These are phyloP conservation scores for Ennomos fuscantarius DNA, from an alignment of 2,888 invertebrate genomes.

Conservation along the genomic window DNA sequence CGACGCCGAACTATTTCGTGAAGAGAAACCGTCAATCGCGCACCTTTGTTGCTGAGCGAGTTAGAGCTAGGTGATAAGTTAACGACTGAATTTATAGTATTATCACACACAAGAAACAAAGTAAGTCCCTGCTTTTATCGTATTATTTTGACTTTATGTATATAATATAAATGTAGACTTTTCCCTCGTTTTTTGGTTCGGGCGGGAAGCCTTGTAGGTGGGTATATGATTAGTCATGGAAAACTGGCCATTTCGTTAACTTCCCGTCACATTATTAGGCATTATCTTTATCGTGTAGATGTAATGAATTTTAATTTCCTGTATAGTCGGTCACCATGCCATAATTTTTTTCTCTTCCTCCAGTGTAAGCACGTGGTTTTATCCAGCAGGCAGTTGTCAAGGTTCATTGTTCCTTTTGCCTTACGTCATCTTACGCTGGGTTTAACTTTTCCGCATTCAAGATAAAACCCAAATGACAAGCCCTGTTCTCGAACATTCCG, in stretches of 20 bases:
- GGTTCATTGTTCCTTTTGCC: constrained; percentile 5
- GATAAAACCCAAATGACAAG: not conserved
- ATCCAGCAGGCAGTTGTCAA: constrained; percentile 20
- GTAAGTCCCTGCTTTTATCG: constrained; percentile 57
- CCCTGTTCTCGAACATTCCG: no score
- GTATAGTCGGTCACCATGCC: not conserved
- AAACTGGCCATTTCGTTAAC: no score
- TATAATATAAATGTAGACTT: constrained; percentile 1
- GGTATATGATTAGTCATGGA: constrained; percentile 20
- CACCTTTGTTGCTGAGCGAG: constrained; percentile 79
- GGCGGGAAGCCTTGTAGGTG: constrained; percentile 24
- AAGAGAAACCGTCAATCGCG: constrained; percentile 81
- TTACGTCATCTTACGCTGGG: constrained; percentile 1
- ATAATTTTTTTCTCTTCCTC: constrained; percentile 10
- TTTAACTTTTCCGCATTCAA: constrained; percentile 18
- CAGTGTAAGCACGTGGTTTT: constrained; percentile 30
- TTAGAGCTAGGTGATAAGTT: constrained; percentile 63
- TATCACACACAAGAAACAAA: constrained; percentile 57
- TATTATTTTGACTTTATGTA: constrained; percentile 9
- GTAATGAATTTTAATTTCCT: no score
- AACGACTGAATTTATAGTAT: constrained; percentile 60
- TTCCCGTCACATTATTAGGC: no score
- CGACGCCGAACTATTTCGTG: constrained; percentile 72
- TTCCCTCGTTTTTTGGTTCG: not conserved
- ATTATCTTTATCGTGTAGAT: no score